Conservation (phyloP, 2,888 invertebrate species). For the Drosophila pegasa region DNA sequence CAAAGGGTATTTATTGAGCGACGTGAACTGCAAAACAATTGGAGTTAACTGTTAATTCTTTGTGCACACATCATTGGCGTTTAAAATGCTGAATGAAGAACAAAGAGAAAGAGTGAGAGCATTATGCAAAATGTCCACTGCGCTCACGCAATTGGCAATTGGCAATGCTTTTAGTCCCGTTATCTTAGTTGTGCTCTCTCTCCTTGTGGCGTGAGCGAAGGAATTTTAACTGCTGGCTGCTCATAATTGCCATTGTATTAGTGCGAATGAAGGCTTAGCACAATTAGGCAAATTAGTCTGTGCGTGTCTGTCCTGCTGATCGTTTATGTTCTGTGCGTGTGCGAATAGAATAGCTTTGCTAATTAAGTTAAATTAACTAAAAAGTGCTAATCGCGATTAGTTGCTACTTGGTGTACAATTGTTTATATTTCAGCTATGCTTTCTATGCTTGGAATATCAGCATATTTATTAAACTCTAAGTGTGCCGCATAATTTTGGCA, state of each 20-base stretch:
- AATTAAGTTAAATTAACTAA: slow-evolving; percentile 3
- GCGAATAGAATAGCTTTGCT: slow-evolving; percentile 4
- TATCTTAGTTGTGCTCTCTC: slow-evolving; percentile 1
- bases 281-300: slow-evolving; percentile 5
- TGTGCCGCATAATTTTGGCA: not conserved
- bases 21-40: not conserved
- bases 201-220: not conserved
- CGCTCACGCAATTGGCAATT: slow-evolving; percentile 1
- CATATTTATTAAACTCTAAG: not conserved
- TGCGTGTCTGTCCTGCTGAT: slow-evolving; percentile 4
- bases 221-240: not conserved
- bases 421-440: not conserved
- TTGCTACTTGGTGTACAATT: not conserved
- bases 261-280: slow-evolving; percentile 7
- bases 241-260: not conserved
- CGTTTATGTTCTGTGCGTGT: slow-evolving; percentile 5
- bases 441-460: not conserved
- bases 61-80: not conserved
- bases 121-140: not conserved
- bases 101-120: not conserved
- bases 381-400: slow-evolving; percentile 1
- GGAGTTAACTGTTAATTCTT: slow-evolving; percentile 6
- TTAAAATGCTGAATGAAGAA: not conserved
- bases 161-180: slow-evolving; percentile 4
- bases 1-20: not conserved